Evolutionary conservation across 2,888 invertebrate genomes (phyloP).

Genomic region (Chloroclysta siterata): DNA sequence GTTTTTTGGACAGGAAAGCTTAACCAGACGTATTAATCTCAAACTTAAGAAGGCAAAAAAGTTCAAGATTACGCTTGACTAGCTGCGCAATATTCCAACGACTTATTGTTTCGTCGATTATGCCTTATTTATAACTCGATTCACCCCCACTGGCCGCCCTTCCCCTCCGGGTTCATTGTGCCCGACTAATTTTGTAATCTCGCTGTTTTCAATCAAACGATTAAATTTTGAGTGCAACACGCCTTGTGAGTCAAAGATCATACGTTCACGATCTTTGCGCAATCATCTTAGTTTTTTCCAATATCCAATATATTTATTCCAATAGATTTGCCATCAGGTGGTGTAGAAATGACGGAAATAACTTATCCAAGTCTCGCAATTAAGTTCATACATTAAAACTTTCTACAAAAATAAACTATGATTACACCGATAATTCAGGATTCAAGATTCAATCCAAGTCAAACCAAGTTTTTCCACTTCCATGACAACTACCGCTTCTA

Average conservation of each 20-base stretch:
- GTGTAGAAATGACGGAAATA: no score
- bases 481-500: no score
- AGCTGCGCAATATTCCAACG: slow-evolving; percentile 52
- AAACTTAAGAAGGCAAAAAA: slow-evolving; percentile 41
- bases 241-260: background rate
- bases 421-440: no score
- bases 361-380: no score
- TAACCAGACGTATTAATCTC: slow-evolving; percentile 28
- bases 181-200: slow-evolving; percentile 43
- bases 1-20: background rate
- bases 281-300: no score
- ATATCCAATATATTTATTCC: no score
- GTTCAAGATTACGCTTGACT: slow-evolving; percentile 48
- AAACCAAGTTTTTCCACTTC: no score
- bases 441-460: no score
- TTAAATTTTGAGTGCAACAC: slow-evolving; percentile 16
- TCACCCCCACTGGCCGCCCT: slow-evolving; percentile 41
- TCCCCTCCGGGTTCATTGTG: slow-evolving; percentile 40
- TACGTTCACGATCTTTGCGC: background rate
- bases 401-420: no score
- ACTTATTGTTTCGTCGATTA: slow-evolving; percentile 52
- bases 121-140: slow-evolving; percentile 56
- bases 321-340: no score
- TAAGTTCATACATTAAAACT: no score
- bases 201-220: slow-evolving; percentile 37